These are phyloP conservation scores for Pherbina coryleti DNA, from an alignment of 2,888 invertebrate genomes.

Conservation along the genomic window DNA sequence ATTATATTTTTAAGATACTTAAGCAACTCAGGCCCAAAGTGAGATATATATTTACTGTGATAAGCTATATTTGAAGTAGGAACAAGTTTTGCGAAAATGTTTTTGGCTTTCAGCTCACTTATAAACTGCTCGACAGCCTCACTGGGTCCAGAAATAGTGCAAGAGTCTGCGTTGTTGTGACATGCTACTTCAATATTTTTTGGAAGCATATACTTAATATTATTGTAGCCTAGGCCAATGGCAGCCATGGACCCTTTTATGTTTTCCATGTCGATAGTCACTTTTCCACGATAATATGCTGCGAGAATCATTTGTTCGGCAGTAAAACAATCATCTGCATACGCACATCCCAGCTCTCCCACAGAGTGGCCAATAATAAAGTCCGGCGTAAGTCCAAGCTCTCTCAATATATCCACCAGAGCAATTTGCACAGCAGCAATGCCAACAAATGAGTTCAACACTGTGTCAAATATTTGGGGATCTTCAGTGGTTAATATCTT, in stretches of 20 bases:
- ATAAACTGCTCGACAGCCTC: conserved; percentile 78
- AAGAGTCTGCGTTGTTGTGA: conserved; percentile 87
- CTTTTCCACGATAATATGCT: conserved; percentile 86
- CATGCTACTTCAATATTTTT: conserved; percentile 87
- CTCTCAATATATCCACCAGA: conserved; percentile 75
- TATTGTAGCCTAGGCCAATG: conserved; percentile 77
- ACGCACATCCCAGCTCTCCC: conserved; percentile 78
- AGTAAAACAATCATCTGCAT: conserved; percentile 92
- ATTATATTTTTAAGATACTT: conserved; percentile 77
- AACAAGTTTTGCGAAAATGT: conserved; percentile 85
- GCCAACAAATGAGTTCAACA: conserved; percentile 79
- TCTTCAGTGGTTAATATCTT: conserved; percentile 76
- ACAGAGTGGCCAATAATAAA: conserved; percentile 81
- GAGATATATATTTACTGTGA: conserved; percentile 85
- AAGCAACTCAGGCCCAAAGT: conserved; percentile 76
- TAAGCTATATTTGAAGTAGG: conserved; percentile 91
- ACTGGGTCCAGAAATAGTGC: conserved; percentile 91
- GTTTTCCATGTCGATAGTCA: conserved; percentile 78
- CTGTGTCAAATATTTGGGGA: conserved; percentile 77
- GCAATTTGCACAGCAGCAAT: conserved; percentile 79
- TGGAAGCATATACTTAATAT: conserved; percentile 76
- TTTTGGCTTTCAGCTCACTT: conserved; percentile 76
- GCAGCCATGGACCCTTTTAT: conserved; percentile 90
- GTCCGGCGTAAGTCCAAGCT: conserved; percentile 77
- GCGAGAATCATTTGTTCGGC: conserved; percentile 87